Evolutionary conservation across 1,140 invertebrate species (phyloP).

Genomic region (Streblospio benedicti): DNA sequence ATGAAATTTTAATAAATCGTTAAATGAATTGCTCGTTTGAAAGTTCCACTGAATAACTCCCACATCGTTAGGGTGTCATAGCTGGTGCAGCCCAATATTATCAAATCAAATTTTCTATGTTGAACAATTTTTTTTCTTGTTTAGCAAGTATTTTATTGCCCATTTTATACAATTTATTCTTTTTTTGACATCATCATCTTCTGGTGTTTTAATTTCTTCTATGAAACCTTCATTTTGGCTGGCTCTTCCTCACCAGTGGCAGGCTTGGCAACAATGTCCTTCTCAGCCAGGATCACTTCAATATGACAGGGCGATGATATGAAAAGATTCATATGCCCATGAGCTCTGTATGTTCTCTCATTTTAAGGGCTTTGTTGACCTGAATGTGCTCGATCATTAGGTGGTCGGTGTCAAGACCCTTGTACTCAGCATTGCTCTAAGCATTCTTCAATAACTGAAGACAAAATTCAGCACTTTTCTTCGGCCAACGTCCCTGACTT

Average conservation of each 20-base stretch:
- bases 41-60: too few species aligned
- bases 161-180: slow-evolving; percentile 4
- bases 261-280: slow-evolving; percentile 80
- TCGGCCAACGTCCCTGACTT: slow-evolving; percentile 97
- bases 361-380: slow-evolving; percentile 90
- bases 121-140: too few species aligned
- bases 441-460: slow-evolving; percentile 94
- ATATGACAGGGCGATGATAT: slow-evolving; percentile 99
- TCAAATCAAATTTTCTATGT: too few species aligned
- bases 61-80: too few species aligned
- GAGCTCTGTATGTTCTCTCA: slow-evolving; percentile 98
- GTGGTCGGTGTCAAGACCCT: slow-evolving; percentile 92
- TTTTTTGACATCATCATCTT: slow-evolving; percentile 45
- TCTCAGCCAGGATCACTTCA: slow-evolving; percentile 91
- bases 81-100: too few species aligned
- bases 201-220: slow-evolving; percentile 48
- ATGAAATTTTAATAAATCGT: too few species aligned
- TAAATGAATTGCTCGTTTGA: too few species aligned
- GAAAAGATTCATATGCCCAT: too few species aligned
- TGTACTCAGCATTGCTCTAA: slow-evolving; percentile 95
- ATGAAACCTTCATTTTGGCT: slow-evolving; percentile 33
- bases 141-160: too few species aligned
- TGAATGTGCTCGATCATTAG: slow-evolving; percentile 98
- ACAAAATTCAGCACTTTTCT: slow-evolving; percentile 96
- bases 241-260: slow-evolving; percentile 60